Percentiles rank a stretch among this genome's conserved stretches.
These are phyloP conservation scores for Siphamia tubifer DNA, from an alignment of 2,113 vertebrate species.

Conservation along the genomic window DNA sequence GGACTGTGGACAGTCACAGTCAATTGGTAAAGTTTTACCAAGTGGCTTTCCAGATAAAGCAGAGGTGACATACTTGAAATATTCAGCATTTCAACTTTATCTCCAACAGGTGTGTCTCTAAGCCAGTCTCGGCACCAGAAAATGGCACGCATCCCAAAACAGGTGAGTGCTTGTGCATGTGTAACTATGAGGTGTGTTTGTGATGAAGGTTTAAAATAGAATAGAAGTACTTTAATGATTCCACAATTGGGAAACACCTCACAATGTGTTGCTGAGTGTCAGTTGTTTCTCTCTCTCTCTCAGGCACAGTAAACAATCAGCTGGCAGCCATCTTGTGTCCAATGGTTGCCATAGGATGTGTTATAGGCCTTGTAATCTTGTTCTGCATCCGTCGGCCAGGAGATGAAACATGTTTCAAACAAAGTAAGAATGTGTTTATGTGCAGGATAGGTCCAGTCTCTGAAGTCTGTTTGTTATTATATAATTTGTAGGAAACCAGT, in stretches of 20 bases:
- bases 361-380: conserved; percentile 28
- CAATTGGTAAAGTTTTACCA: too few relatives aligned
- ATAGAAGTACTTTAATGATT: too few relatives aligned
- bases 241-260: too few relatives aligned
- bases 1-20: too few relatives aligned
- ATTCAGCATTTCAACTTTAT: not conserved
- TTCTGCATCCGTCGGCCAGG: not conserved
- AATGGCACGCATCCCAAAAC: not conserved
- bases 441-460: not conserved
- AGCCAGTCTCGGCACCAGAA: not conserved
- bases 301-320: not conserved
- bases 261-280: too few relatives aligned
- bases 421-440: conserved; percentile 36
- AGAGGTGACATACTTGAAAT: not conserved
- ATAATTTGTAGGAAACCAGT: not conserved
- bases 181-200: not conserved
- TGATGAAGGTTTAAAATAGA: too few relatives aligned
- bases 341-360: conserved; percentile 2
- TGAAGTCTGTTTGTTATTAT: not conserved
- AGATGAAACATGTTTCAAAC: conserved; percentile 53
- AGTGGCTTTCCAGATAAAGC: not conserved
- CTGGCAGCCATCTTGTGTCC: conserved; percentile 42
- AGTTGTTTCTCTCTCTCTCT: not conserved
- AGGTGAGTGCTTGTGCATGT: conserved; percentile 28
- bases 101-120: conserved; percentile 33